Evolutionary conservation across 2,797 vertebrate species (phyloP).

Genomic region (Enteromius argenteus): DNA sequence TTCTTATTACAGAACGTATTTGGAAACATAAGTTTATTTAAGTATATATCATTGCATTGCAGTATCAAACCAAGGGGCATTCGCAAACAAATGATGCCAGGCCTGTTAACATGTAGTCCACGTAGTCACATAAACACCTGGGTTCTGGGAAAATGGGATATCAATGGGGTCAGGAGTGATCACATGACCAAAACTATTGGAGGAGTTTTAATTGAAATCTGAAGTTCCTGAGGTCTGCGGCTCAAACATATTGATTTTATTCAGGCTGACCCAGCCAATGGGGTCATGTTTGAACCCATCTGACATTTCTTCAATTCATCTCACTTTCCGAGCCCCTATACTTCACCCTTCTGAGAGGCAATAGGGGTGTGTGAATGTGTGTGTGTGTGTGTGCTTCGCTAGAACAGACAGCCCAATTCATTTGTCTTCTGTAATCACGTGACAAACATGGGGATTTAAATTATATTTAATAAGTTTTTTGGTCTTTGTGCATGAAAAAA

Average conservation of each 20-base stretch:
- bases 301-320: conserved; percentile 63
- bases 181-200: conserved; percentile 57
- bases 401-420: background rate
- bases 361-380: background rate
- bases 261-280: conserved; percentile 56
- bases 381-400: background rate
- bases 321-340: conserved; percentile 50
- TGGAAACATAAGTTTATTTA: background rate
- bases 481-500: background rate
- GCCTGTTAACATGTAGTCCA: background rate
- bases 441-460: background rate
- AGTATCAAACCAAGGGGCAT: background rate
- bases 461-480: background rate
- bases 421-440: background rate
- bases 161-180: conserved; percentile 54
- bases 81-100: background rate
- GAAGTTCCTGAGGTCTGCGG: conserved; percentile 57
- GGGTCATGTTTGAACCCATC: conserved; percentile 59
- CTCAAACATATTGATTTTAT: conserved; percentile 63
- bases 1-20: background rate
- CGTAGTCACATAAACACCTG: conserved; percentile 28
- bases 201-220: conserved; percentile 65
- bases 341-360: conserved; percentile 19
- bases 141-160: conserved; percentile 34
- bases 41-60: background rate